Conservation (phyloP, 2,113 vertebrate genomes). For the Cyprinodon tularosa region DNA sequence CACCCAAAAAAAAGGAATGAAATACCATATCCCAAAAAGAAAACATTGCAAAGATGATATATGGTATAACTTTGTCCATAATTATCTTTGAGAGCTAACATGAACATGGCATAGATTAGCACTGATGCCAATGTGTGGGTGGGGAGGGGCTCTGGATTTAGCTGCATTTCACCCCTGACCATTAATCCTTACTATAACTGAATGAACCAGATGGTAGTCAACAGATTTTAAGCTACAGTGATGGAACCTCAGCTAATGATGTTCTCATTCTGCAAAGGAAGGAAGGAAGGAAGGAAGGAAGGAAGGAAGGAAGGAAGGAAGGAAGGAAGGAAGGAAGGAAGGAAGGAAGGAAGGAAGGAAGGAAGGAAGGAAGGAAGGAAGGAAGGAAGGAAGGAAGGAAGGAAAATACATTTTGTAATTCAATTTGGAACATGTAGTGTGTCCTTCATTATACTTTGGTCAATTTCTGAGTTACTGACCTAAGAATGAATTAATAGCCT, state of each 20-base stretch:
- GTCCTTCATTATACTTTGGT: not conserved
- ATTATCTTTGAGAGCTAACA: not conserved
- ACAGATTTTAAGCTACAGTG: slow-evolving; percentile 61
- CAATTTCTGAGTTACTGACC: not conserved
- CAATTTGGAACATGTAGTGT: not conserved
- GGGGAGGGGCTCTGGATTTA: slow-evolving; percentile 44
- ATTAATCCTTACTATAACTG: slow-evolving; percentile 71
- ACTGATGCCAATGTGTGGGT: slow-evolving; percentile 30
- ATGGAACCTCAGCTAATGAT: slow-evolving; percentile 74
- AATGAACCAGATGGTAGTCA: slow-evolving; percentile 74
- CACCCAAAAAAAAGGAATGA: not conserved
- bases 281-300: slow-evolving; percentile 41
- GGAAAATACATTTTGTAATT: slow-evolving; percentile 12
- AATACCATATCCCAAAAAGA: no score
- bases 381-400: slow-evolving; percentile 45
- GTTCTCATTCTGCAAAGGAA: slow-evolving; percentile 45
- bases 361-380: slow-evolving; percentile 33
- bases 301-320: slow-evolving; percentile 39
- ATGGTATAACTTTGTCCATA: not conserved
- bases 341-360: slow-evolving; percentile 48
- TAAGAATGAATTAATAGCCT: not conserved
- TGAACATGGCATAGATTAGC: slow-evolving; percentile 52
- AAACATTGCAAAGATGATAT: no score
- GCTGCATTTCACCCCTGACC: slow-evolving; percentile 58
- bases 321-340: slow-evolving; percentile 37